Evolutionary conservation across 1,140 invertebrate species (phyloP), one percentile per base, ranked within the genome.

Genomic region (Drosophila pruinosa): DNA sequence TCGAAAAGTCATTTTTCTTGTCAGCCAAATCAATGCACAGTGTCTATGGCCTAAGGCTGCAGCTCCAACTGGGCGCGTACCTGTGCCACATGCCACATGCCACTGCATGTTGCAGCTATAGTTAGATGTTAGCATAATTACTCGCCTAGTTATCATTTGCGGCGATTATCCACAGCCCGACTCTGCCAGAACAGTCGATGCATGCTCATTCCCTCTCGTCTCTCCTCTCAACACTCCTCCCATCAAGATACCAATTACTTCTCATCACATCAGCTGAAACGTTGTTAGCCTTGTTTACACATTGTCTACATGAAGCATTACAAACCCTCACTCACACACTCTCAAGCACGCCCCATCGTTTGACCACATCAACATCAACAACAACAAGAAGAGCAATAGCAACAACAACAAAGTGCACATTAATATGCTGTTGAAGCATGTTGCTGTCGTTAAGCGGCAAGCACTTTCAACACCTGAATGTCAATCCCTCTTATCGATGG

Each of bases 231-330:
- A 8, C 47, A 15, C 45, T 14, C 12, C 43, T 14, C 10, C 39
- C 47, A 39, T 72, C 45, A 71, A 41, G 28, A 34, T 31, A 10
- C 19, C 41, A 65, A 56, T 61, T 41, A 41, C 38, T 52, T 73
- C 47, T 54, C 53, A 45, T 38, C 31, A 19, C 41, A 17, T 52
- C 34, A 34, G 43, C 50, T 38, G 45, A 39, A 47, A 56, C 17
- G 41, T 26, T 81, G 62, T 79, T 72, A 85, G 67, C 80, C 80
- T 70, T 76, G 80, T 85, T 83, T 85, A 85, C 80, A 86, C 73
- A 75, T 75, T 86, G 77, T 85, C 77, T 64, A 79, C 80, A 83
- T 50, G 75, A 22, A 22, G 54, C 56, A 65, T 54, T 45, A 48
- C 43, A 34, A 61, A 50, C 45, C 26, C 22, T 14, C n/a, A 22